phyloP scores from a whole-genome alignment of 2,888 invertebrate species.

The Drosophila paramelanica region DNA sequence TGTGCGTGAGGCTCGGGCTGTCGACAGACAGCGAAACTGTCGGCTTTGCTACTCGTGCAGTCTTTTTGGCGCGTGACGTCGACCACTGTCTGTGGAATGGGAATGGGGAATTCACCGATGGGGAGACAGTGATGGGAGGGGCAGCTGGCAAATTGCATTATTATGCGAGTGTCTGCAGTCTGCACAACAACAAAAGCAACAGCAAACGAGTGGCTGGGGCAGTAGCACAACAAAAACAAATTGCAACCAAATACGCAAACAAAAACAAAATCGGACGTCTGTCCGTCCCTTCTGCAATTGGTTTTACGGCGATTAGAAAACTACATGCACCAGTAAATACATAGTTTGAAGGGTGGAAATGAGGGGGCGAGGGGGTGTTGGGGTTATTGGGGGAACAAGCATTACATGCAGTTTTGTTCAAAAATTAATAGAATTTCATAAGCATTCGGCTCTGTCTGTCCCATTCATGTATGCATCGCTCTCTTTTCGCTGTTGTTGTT shows the following conservation, averaged over 20 bases:
- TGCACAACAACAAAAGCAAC: slow-evolving; percentile 63
- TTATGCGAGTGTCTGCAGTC: slow-evolving; percentile 84
- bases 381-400: slow-evolving; percentile 34
- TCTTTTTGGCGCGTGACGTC: slow-evolving; percentile 79
- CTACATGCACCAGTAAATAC: slow-evolving; percentile 50
- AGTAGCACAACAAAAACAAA: slow-evolving; percentile 41
- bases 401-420: slow-evolving; percentile 81
- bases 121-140: slow-evolving; percentile 26
- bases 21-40: slow-evolving; percentile 55
- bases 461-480: slow-evolving; percentile 43
- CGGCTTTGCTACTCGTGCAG: slow-evolving; percentile 50
- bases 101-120: slow-evolving; percentile 11
- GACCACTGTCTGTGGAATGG: slow-evolving; percentile 32
- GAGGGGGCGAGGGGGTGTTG: neutral
- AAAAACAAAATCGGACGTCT: slow-evolving; percentile 64
- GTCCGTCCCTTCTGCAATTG: slow-evolving; percentile 15
- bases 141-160: slow-evolving; percentile 83
- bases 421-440: slow-evolving; percentile 83
- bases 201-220: slow-evolving; percentile 17
- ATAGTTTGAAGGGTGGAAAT: slow-evolving; percentile 12
- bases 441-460: slow-evolving; percentile 61
- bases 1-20: slow-evolving; percentile 35
- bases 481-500: slow-evolving; percentile 26
- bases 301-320: slow-evolving; percentile 65
- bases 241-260: slow-evolving; percentile 60